Percentiles rank a stretch among this genome's conserved stretches.
Evolutionary conservation across 2,797 vertebrate genomes (phyloP).

Genomic region (Labroides dimidiatus): DNA sequence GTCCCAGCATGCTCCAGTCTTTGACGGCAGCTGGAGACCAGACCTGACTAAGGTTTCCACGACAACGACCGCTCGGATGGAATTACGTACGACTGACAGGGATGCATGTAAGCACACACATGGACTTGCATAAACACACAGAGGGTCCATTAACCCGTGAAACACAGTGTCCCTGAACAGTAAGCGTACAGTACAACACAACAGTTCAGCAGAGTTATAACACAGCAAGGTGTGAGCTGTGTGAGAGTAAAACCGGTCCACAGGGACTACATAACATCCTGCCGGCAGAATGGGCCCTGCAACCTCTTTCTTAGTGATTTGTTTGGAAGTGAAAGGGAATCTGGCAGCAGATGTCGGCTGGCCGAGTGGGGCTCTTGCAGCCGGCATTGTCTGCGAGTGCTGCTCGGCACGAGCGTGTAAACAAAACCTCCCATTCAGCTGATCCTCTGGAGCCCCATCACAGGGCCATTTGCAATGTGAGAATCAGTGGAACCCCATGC

Average conservation of each 20-base stretch:
- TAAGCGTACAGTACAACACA: slow-evolving; percentile 13
- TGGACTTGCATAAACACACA: slow-evolving; percentile 12
- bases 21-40: slow-evolving; percentile 71
- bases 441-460: slow-evolving; percentile 58
- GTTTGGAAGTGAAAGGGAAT: slow-evolving; percentile 71
- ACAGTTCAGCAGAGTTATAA: slow-evolving; percentile 36
- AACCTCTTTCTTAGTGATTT: slow-evolving; percentile 55
- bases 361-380: slow-evolving; percentile 48
- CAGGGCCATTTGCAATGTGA: slow-evolving; percentile 62
- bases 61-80: slow-evolving; percentile 64
- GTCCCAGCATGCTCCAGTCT: slow-evolving; percentile 65
- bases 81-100: slow-evolving; percentile 30
- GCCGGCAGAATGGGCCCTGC: slow-evolving; percentile 36
- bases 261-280: slow-evolving; percentile 26
- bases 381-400: slow-evolving; percentile 60
- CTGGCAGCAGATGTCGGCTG: slow-evolving; percentile 71
- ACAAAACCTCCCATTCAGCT: slow-evolving; percentile 73
- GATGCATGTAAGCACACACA: slow-evolving; percentile 17
- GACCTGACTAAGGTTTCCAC: slow-evolving; percentile 69
- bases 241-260: slow-evolving; percentile 12
- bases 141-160: slow-evolving; percentile 15
- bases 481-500: slow-evolving; percentile 44
- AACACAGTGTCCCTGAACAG: slow-evolving; percentile 11
- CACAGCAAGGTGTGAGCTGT: slow-evolving; percentile 19
- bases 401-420: slow-evolving; percentile 48